Evolutionary conservation across 2,888 invertebrate genomes (phyloP), one percentile per base, ranked within the genome.

Genomic region (Schizaphis graminum): DNA sequence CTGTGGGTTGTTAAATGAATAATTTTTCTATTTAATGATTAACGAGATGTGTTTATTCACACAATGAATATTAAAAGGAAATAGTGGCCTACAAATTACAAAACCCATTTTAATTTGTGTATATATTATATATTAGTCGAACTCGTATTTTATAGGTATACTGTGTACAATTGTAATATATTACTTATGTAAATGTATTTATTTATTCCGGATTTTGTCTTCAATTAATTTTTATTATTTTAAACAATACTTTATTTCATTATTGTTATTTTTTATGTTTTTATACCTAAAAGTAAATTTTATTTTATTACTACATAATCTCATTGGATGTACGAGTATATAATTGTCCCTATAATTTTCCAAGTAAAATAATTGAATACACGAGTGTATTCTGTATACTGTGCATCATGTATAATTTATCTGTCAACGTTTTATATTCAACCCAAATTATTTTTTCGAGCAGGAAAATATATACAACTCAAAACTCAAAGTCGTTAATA

Each of bases 141-240:
- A 90, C 44, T 90, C 53, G 44, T 91, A 41, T 84, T 91, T 91
- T 91, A 84, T 91, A 91, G 44, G 26, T 86, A 88, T 53, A 88
- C 21, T 35, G 35, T 77, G 35, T 77, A 77, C 77, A 77, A 21
- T 77, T 77, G 21, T 21, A 28, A 56, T 56, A n/a, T 35, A 90
- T 67, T 90, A 61, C 90, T 90, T 90, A 90, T 90, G 90, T 35
- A 47, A 91, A 91, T 91, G 44, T 67, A 67, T 90, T 84, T 91
- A 91, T 91, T 84, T 84, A 91, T 91, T 84, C 91, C 41, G 35
- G 28, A 84, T 84, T 77, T 84, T 41, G 28, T 91, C 84, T 53
- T 91, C 35, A 91, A 84, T 84, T 91, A 91, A 56, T 26, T 67
- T 90, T 90, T 67, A 90, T 67, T 67, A 90, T 90, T 67, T 67